Evolutionary conservation across 2,113 vertebrate species (phyloP), one percentile per base, ranked within the genome.

Genomic region (Macroglossus sobrinus): DNA sequence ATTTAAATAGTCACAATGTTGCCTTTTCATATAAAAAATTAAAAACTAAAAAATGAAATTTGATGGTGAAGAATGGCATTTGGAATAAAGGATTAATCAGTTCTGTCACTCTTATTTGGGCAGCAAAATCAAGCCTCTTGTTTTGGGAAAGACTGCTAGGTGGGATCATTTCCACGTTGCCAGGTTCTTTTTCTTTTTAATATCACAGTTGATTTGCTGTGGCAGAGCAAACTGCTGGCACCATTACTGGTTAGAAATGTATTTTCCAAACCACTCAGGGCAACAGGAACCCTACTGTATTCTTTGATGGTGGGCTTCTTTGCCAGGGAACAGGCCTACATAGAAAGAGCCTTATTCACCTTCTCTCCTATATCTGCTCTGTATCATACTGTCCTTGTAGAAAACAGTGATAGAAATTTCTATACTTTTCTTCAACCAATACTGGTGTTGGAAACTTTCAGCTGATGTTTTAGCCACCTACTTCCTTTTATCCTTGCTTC

Each of bases 51-150:
- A 50, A 50, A 50, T 16, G 15, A 50, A 50, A 50, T 50, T 50
- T 50, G 50, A 50, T 50, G 50, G 15, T 15, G 50, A 50, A 50
- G 50, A 15, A 50, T 76, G 69, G 72, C 80, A 74, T 94, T 92
- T 87, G 61, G 59, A 93, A 85, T 66, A 93, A 96, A 94, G 66
- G 84, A 93, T 94, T 85, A 75, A 96, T 96, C 96, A 95, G 66
- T 89, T 80, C 84, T 64, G 84, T 91, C 35, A 11, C 87, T 95
- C 40, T 96, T 18, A 50, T 74, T 78, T 91, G 84, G 61, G 84
- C 45, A 92, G 88, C 84, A 87, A 96, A 97, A 96, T 94, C 80
- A 95, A 95, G 88, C 43, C 88, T 96, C 91, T 98, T 97, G 95
- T 97, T 95, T 96, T 45, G 76, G 90, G 61, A 84, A 97, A 92